Conservation (phyloP, 2,797 vertebrate genomes). For the Falco columbarius region DNA sequence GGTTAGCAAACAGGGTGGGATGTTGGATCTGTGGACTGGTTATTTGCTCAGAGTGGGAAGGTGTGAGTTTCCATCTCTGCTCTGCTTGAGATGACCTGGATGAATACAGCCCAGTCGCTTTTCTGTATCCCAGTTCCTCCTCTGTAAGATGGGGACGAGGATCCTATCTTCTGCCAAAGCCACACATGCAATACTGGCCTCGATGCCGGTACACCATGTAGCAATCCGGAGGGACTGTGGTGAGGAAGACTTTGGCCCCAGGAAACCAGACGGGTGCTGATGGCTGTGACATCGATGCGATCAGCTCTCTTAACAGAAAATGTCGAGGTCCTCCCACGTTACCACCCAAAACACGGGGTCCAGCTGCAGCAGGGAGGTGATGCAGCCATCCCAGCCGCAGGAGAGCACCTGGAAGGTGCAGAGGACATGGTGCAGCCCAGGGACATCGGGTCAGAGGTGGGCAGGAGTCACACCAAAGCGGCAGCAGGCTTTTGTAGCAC, state of each 20-base stretch:
- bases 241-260: neutral
- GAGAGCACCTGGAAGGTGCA: neutral
- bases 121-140: neutral
- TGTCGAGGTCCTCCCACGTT: neutral
- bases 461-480: neutral
- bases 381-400: neutral
- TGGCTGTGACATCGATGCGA: neutral
- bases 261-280: neutral
- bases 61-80: neutral
- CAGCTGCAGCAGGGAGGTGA: neutral
- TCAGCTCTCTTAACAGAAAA: neutral
- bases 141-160: neutral
- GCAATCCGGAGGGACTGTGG: neutral
- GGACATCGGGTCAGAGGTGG: neutral
- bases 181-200: neutral
- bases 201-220: fast-evolving
- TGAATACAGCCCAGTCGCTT: neutral
- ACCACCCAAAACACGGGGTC: neutral
- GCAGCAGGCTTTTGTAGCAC: neutral
- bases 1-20: neutral
- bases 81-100: neutral
- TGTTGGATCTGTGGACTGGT: neutral
- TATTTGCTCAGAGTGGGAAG: neutral
- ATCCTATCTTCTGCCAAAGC: neutral
- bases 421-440: neutral